A percentile compares a stretch with the other conserved stretches of the same genome.
These are phyloP conservation scores for Sinotaia quadrata DNA, from an alignment of 2,888 invertebrate species.

Conservation along the genomic window DNA sequence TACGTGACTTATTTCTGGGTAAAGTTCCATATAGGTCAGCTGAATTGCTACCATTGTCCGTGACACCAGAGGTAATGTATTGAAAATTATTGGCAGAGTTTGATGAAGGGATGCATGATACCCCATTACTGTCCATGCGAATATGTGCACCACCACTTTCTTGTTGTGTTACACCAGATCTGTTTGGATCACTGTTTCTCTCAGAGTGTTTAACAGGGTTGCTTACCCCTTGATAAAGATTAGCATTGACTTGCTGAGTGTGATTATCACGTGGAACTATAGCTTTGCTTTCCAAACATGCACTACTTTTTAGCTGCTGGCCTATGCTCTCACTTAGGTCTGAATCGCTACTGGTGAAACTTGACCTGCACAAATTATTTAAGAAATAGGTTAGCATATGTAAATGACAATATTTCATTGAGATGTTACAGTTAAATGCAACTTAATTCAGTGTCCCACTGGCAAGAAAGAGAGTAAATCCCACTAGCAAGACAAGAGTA, in stretches of 20 bases:
- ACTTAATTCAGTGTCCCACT: too few species aligned
- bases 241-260: neutral
- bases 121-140: slow-evolving; percentile 19
- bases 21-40: slow-evolving; percentile 57
- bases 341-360: slow-evolving; percentile 46
- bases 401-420: too few species aligned
- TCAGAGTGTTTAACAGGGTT: neutral
- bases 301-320: slow-evolving; percentile 10
- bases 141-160: neutral
- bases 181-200: neutral
- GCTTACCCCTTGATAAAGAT: neutral
- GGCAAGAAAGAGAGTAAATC: too few species aligned
- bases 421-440: too few species aligned
- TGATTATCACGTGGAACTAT: too few species aligned
- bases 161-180: too few species aligned
- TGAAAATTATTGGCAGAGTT: slow-evolving; percentile 10
- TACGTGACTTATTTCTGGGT: slow-evolving; percentile 50
- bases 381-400: too few species aligned
- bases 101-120: slow-evolving; percentile 29
- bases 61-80: neutral
- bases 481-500: too few species aligned
- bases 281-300: slow-evolving; percentile 20
- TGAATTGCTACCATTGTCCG: neutral
- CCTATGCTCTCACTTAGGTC: slow-evolving; percentile 36
- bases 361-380: slow-evolving; percentile 42